Evolutionary conservation across 2,888 invertebrate genomes (phyloP), one percentile per base, ranked within the genome.

Genomic region (Bimastos eiseni): DNA sequence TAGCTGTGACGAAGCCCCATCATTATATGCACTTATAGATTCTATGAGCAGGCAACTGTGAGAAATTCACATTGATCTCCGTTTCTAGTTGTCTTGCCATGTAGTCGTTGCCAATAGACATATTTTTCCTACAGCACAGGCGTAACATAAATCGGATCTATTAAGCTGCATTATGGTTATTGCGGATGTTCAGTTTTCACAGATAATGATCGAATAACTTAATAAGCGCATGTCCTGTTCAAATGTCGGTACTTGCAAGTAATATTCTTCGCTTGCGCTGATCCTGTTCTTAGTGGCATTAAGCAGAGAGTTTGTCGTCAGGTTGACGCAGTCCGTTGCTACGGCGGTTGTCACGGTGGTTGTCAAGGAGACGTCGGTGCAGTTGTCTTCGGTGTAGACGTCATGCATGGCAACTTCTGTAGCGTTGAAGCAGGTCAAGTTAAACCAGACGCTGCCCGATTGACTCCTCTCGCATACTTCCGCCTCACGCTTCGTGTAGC

Each of bases 241-340:
- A n/a, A n/a, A n/a, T n/a, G n/a, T n/a, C n/a, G n/a, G 15, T 41
- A 91, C 90, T 90, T 44, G 92, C 92, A 92, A 90, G 92, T 92
- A 92, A 89, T 92, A 92, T 41, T 92, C 92, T 88, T 92, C 92
- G 83, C 92, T 92, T 89, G 92, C 90, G 83, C 92, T 91, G 88
- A 89, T 90, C 17, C 92, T 89, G 17, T 84, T n/a, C 24, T n/a
- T 44, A 4, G 55, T 49, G 15, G 86, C 88, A 34, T 92, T 55
- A 38, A 17, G 33, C 38, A 91, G 24, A 19, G 30, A 8, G 36
- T 91, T 90, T 1, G 41, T 38, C 15, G 90, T 19, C 55, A 88
- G 8, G 5, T 83, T 34, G 34, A 36, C 38, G 34, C 89, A 41
- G 3, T 89, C 34, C 30, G 70, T 70, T 70, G 70, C 70, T 8